Conservation (phyloP, 2,113 vertebrate species). For the Mesembrinibis cayennensis region DNA sequence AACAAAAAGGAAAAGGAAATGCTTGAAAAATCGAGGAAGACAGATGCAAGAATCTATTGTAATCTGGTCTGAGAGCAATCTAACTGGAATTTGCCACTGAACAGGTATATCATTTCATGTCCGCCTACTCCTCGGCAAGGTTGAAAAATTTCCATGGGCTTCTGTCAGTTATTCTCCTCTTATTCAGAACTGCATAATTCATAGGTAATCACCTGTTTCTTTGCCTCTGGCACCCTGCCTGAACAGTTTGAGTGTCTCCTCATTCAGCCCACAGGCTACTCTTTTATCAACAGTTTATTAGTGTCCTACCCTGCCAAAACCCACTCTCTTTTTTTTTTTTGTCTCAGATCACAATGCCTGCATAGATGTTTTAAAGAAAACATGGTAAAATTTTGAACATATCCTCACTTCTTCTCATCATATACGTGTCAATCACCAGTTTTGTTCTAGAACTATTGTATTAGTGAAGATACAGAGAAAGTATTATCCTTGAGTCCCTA, state of each 20-base stretch:
- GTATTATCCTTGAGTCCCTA: neutral
- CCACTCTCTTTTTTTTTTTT: neutral
- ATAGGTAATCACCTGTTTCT: conserved; percentile 10
- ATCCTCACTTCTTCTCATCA: neutral
- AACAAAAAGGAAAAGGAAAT: neutral
- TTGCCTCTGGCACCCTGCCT: conserved; percentile 8
- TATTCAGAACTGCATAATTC: neutral
- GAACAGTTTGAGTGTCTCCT: conserved; percentile 22
- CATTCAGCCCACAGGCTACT: neutral
- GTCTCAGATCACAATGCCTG: neutral
- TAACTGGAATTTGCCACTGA: neutral
- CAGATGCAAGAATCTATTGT: neutral
- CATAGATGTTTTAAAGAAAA: neutral
- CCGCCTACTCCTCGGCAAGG: neutral
- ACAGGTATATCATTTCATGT: neutral
- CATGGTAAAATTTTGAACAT: neutral
- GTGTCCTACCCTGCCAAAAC: neutral
- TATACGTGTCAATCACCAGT: neutral
- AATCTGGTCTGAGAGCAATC: neutral
- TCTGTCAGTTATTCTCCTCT: neutral
- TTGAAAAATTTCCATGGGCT: neutral
- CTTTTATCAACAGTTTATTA: conserved; percentile 46
- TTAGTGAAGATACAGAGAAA: neutral
- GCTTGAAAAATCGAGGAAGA: neutral
- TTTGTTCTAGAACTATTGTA: neutral